phyloP scores from a whole-genome alignment of 2,797 vertebrate species.

The Lepus townsendii region DNA sequence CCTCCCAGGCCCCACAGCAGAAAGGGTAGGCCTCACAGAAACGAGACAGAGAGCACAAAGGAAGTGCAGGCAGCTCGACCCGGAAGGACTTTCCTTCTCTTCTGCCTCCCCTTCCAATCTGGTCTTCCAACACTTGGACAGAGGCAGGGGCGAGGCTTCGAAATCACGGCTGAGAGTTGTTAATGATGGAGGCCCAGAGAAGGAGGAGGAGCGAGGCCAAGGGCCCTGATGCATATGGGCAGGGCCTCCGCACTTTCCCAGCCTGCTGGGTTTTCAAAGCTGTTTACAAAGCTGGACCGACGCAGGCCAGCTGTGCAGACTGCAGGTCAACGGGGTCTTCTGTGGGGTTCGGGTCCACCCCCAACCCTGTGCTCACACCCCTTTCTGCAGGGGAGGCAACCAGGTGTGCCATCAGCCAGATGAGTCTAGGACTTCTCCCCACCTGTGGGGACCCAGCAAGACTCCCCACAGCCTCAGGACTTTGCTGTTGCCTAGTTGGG shows the following conservation, averaged over 20 bases:
- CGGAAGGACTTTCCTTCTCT: constrained; percentile 23
- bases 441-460: not conserved
- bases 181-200: not conserved
- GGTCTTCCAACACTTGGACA: not conserved
- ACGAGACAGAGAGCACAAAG: not conserved
- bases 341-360: not conserved
- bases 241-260: constrained; percentile 63
- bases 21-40: not conserved
- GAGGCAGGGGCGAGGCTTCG: not conserved
- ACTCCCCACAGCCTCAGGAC: not conserved
- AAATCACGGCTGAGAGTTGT: not conserved
- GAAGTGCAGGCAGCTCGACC: not conserved
- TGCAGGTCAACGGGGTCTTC: constrained; percentile 53
- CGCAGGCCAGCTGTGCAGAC: constrained; percentile 68
- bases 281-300: constrained; percentile 76
- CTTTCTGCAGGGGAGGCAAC: not conserved
- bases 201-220: not conserved
- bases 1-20: not conserved
- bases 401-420: not conserved
- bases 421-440: not conserved
- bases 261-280: constrained; percentile 61
- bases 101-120: not conserved
- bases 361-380: not conserved
- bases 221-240: not conserved
- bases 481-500: not conserved